Percentiles rank a stretch among this genome's conserved stretches.
phyloP scores from a whole-genome alignment of 2,113 vertebrate genomes.

The Calcarius ornatus region DNA sequence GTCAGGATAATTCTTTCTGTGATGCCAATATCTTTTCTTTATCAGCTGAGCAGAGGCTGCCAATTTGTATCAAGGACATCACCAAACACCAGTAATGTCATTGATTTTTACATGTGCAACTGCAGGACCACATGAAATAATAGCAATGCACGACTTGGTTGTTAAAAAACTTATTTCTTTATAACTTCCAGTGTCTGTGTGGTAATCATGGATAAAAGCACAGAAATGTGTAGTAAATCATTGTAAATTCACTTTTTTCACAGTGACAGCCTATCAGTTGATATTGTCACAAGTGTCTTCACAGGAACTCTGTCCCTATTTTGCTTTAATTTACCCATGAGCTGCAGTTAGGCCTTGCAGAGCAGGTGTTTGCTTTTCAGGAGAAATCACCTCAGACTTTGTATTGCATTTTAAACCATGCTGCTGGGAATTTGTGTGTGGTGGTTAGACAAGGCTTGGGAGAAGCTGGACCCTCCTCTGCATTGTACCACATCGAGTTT shows the following conservation, averaged over 20 bases:
- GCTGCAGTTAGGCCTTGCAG: not conserved
- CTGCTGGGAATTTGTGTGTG: slow-evolving; percentile 3
- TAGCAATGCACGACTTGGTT: not conserved
- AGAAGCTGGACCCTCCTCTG: not conserved
- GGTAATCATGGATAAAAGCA: not conserved
- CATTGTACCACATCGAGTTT: not conserved
- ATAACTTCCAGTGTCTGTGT: not conserved
- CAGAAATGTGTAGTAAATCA: not conserved
- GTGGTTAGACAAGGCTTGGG: not conserved
- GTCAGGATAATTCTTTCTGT: not conserved
- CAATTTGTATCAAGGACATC: not conserved
- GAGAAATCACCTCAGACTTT: not conserved
- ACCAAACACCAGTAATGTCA: not conserved
- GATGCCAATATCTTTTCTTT: not conserved
- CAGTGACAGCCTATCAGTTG: slow-evolving; percentile 6
- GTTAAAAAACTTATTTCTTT: not conserved
- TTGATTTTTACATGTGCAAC: not conserved
- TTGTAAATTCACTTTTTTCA: slow-evolving; percentile 58
- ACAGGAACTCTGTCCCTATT: not conserved
- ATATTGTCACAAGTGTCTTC: not conserved
- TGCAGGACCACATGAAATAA: not conserved
- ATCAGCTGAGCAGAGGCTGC: not conserved
- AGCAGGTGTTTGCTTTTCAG: slow-evolving; percentile 22
- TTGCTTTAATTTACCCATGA: slow-evolving; percentile 46
- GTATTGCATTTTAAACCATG: not conserved